These are phyloP conservation scores for Peromyscus aztecus DNA, from an alignment of 2,797 vertebrate genomes.

Conservation along the genomic window DNA sequence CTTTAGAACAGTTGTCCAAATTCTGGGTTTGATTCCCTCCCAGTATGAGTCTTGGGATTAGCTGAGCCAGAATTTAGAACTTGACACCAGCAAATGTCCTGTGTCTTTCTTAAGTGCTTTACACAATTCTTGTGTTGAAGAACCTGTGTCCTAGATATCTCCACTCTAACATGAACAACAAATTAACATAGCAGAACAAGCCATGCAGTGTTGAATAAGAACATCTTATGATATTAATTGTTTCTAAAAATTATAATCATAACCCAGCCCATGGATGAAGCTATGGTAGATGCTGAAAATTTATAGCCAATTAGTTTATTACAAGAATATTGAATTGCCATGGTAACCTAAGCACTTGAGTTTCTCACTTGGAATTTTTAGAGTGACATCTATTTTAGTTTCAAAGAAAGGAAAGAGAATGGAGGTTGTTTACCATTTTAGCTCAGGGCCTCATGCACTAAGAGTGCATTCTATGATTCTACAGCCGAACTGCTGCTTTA, in stretches of 20 bases:
- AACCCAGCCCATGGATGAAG: neutral
- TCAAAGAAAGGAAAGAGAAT: neutral
- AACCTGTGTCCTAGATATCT: neutral
- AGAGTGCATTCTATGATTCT: neutral
- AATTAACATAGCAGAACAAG: neutral
- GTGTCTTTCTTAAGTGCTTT: neutral
- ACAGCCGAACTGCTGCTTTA: neutral
- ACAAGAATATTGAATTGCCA: neutral
- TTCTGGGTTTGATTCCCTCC: neutral
- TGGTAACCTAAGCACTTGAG: neutral
- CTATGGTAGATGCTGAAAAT: neutral
- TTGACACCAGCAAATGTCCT: neutral
- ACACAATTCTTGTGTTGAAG: neutral
- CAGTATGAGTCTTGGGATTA: neutral
- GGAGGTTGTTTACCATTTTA: neutral
- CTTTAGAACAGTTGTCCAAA: neutral
- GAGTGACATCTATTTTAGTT: conserved; percentile 40
- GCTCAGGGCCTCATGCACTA: no score
- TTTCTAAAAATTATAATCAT: neutral
- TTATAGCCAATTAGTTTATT: conserved; percentile 35
- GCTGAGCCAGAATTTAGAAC: neutral
- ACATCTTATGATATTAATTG: neutral
- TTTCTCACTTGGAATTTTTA: conserved; percentile 55
- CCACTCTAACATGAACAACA: neutral
- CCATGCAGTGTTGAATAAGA: neutral